phyloP scores from a whole-genome alignment of 2,888 invertebrate species.

The Carcina quercana region DNA sequence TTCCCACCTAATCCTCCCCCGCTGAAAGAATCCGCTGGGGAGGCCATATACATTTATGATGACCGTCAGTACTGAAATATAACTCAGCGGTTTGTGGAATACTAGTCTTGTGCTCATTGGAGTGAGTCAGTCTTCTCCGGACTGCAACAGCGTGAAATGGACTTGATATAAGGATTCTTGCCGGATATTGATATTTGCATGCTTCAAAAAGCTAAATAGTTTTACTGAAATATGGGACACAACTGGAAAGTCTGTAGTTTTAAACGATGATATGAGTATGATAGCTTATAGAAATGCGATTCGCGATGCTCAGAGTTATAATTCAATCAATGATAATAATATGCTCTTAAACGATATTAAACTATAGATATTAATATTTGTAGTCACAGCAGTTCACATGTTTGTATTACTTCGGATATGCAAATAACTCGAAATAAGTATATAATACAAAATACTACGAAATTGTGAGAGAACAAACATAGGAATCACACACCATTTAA shows the following conservation, averaged over 20 bases:
- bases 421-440: too few species aligned
- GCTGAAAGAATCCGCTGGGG: slow-evolving; percentile 79
- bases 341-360: slow-evolving; percentile 49
- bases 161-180: slow-evolving; percentile 41
- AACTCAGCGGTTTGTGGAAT: slow-evolving; percentile 20
- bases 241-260: slow-evolving; percentile 46
- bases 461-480: too few species aligned
- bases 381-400: too few species aligned
- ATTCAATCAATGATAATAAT: too few species aligned
- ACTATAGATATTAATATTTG: slow-evolving; percentile 42
- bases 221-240: slow-evolving; percentile 51
- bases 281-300: too few species aligned
- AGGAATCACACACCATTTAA: too few species aligned
- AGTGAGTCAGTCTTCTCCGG: neutral
- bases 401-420: too few species aligned
- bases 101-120: slow-evolving; percentile 23
- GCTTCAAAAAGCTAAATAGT: slow-evolving; percentile 32
- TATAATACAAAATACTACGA: too few species aligned
- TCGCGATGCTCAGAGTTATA: too few species aligned
- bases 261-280: too few species aligned
- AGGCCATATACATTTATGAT: slow-evolving; percentile 75
- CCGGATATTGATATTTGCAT: slow-evolving; percentile 34
- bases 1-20: slow-evolving; percentile 62
- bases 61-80: slow-evolving; percentile 58
- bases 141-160: slow-evolving; percentile 5